These are phyloP conservation scores for Protobothrops mucrosquamatus DNA, from an alignment of 2,113 vertebrate species.

Conservation along the genomic window DNA sequence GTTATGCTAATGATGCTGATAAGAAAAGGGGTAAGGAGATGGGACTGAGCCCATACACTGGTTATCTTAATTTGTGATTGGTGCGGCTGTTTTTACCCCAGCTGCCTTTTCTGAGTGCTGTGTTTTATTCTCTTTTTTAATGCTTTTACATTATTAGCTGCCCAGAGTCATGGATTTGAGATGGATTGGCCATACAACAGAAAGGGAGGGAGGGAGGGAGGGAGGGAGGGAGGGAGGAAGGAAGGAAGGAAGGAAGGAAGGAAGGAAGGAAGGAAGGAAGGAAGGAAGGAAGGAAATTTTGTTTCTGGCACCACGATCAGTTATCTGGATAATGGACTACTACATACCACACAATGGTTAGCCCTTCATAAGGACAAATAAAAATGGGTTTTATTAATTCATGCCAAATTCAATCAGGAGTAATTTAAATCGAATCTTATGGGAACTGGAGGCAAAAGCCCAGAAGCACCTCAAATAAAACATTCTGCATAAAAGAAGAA, in stretches of 20 bases:
- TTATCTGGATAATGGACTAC: neutral
- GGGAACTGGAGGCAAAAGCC: neutral
- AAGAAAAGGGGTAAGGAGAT: neutral
- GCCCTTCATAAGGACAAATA: neutral
- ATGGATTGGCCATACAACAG: neutral
- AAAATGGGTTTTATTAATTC: neutral
- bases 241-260: neutral
- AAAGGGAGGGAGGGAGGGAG: neutral
- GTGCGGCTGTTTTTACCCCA: neutral
- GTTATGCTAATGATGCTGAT: neutral
- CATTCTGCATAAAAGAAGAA: neutral
- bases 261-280: too few species aligned
- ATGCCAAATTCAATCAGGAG: neutral
- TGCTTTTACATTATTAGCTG: neutral
- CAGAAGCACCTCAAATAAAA: neutral
- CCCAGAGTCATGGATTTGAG: neutral
- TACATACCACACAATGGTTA: neutral
- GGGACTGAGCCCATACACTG: neutral
- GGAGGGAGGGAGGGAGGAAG: neutral
- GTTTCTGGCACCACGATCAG: neutral
- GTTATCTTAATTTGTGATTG: neutral
- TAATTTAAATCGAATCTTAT: neutral
- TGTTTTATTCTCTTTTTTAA: neutral
- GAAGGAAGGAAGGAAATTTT: too few species aligned
- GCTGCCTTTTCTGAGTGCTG: neutral